These are phyloP conservation scores for Eupleurogrammus muticus DNA, from an alignment of 2,797 vertebrate genomes.

Conservation along the genomic window DNA sequence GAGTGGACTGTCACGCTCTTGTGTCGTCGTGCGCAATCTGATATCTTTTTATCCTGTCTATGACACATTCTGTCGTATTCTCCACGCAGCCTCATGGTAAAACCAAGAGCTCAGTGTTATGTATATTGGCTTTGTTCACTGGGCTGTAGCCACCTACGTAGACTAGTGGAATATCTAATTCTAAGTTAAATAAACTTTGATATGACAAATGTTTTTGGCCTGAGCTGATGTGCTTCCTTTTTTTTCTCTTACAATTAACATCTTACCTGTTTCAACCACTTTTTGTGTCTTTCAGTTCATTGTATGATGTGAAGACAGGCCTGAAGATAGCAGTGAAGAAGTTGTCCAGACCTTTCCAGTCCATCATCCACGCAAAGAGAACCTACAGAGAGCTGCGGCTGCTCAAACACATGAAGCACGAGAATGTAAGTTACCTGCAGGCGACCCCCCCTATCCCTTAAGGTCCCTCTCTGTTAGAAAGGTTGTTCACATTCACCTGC, in stretches of 20 bases:
- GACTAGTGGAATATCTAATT: constrained; percentile 29
- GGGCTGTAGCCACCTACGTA: constrained; percentile 34
- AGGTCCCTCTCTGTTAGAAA: too few relatives aligned
- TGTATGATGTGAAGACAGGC: constrained; percentile 87
- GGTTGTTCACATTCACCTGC: too few relatives aligned
- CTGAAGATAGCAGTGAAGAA: constrained; percentile 97
- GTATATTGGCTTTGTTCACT: constrained; percentile 51
- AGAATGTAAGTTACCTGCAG: constrained; percentile 91
- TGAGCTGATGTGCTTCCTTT: background rate
- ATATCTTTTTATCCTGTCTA: background rate
- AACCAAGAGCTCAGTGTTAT: constrained; percentile 41
- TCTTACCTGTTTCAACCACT: background rate
- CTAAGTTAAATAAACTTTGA: constrained; percentile 17
- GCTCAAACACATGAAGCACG: constrained; percentile 99
- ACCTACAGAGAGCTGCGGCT: constrained; percentile 96
- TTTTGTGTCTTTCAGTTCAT: constrained; percentile 82
- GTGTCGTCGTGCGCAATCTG: background rate
- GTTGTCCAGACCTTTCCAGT: constrained; percentile 97
- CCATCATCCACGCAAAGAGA: constrained; percentile 98
- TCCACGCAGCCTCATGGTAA: constrained; percentile 18
- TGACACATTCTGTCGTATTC: constrained; percentile 45
- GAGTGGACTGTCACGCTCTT: constrained; percentile 9
- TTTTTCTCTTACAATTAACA: background rate
- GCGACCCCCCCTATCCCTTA: background rate
- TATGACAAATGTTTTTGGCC: background rate